Conservation (phyloP, 2,888 invertebrate species). For the Rhingia rostrata region DNA sequence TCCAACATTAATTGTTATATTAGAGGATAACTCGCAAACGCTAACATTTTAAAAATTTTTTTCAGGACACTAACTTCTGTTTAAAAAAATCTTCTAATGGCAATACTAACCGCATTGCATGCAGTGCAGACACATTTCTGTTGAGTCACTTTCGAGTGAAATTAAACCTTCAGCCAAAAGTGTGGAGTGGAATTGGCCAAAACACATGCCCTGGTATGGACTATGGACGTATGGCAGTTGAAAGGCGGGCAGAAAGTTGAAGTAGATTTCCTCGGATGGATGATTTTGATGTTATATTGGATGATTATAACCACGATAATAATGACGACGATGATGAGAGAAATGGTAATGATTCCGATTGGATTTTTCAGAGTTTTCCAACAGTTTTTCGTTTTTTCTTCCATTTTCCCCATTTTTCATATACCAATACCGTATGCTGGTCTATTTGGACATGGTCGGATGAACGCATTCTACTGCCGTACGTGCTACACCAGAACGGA, state of each 20-base stretch:
- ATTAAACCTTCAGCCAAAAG: conserved; percentile 27
- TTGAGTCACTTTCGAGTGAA: conserved; percentile 47
- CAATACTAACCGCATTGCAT: conserved; percentile 35
- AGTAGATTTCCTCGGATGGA: conserved; percentile 59
- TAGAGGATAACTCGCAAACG: no score
- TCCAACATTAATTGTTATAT: no score
- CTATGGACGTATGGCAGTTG: neutral
- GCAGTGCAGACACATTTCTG: neutral
- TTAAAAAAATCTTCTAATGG: neutral
- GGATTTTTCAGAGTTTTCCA: conserved; percentile 29
- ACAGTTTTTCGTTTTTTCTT: conserved; percentile 21
- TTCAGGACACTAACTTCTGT: neutral
- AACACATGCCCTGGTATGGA: neutral
- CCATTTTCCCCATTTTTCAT: conserved; percentile 23
- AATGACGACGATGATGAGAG: conserved; percentile 45
- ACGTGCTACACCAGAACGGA: conserved; percentile 74
- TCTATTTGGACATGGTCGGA: conserved; percentile 62
- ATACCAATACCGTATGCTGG: conserved; percentile 26
- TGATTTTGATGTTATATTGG: conserved; percentile 60
- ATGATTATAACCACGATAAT: conserved; percentile 57
- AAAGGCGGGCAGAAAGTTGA: conserved; percentile 30
- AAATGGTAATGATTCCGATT: conserved; percentile 54
- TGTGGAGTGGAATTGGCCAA: conserved; percentile 3
- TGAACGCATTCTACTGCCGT: conserved; percentile 66
- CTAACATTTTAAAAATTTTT: no score